These are phyloP conservation scores for Narcine bancroftii DNA, from an alignment of 2,113 vertebrate species.

Conservation along the genomic window DNA sequence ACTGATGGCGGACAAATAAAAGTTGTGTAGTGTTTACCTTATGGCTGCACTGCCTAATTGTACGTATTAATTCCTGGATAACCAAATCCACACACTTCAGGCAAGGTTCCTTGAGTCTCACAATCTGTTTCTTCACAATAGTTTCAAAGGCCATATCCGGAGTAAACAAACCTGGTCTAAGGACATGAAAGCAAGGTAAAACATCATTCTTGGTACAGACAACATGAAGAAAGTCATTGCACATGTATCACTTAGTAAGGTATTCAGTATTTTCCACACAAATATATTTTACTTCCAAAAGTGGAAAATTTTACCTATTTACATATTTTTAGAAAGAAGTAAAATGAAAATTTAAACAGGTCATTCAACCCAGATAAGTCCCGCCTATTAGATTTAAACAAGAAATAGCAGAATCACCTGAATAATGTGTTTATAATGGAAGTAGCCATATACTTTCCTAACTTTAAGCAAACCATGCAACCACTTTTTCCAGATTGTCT, in stretches of 20 bases:
- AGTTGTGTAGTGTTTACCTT: conserved; percentile 50
- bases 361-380: not conserved
- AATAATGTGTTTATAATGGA: not conserved
- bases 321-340: not conserved
- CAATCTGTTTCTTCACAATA: conserved; percentile 70
- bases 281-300: not conserved
- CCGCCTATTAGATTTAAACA: not conserved
- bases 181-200: conserved; percentile 41
- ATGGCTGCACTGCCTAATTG: conserved; percentile 65
- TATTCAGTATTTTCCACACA: not conserved
- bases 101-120: conserved; percentile 66
- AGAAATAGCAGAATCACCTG: not conserved
- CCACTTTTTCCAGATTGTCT: not conserved
- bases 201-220: conserved; percentile 35
- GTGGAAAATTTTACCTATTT: not conserved
- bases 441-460: not conserved
- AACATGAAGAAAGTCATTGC: not conserved
- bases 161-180: conserved; percentile 67
- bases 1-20: not conserved
- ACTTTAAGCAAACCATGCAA: not conserved
- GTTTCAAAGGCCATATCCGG: conserved; percentile 70
- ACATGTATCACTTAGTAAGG: conserved; percentile 36
- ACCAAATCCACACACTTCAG: conserved; percentile 69
- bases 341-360: not conserved
- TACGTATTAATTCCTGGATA: conserved; percentile 66